Conservation (phyloP, 1,140 invertebrate species). For the Drosophila repleta region DNA sequence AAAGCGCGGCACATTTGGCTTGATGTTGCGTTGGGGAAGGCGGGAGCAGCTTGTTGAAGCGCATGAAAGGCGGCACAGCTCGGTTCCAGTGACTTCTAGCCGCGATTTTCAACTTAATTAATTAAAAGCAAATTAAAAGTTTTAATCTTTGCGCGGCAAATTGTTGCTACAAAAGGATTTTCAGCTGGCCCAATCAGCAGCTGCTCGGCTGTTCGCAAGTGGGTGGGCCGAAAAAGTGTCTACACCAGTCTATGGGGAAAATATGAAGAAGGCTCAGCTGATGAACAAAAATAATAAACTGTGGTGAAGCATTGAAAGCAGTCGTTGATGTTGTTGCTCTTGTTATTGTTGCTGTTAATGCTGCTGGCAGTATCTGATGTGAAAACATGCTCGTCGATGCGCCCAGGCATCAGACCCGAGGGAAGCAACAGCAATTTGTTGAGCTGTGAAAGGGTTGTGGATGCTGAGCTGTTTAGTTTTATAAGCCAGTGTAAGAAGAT, state of each 20-base stretch:
- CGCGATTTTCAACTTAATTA: slow-evolving; percentile 82
- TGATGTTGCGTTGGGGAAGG: slow-evolving; percentile 1
- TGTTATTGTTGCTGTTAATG: not conserved
- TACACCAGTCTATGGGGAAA: slow-evolving; percentile 38
- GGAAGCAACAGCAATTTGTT: slow-evolving; percentile 33
- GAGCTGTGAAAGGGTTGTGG: slow-evolving; percentile 17
- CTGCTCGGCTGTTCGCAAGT: not conserved
- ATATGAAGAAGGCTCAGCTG: slow-evolving; percentile 52
- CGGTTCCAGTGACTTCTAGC: slow-evolving; percentile 72
- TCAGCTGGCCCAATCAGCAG: slow-evolving; percentile 19
- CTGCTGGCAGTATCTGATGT: slow-evolving; percentile 48
- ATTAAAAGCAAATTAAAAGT: slow-evolving; percentile 83
- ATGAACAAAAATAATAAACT: slow-evolving; percentile 82
- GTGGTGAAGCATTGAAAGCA: slow-evolving; percentile 44
- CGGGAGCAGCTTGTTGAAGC: slow-evolving; percentile 38
- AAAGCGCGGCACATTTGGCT: slow-evolving; percentile 11
- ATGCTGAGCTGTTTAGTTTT: slow-evolving; percentile 52
- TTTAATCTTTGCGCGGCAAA: slow-evolving; percentile 76
- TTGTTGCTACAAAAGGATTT: slow-evolving; percentile 68
- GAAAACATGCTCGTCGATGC: slow-evolving; percentile 68
- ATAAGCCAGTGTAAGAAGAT: slow-evolving; percentile 78
- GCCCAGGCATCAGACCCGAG: slow-evolving; percentile 21
- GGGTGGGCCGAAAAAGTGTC: slow-evolving; percentile 38
- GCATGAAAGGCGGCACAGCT: slow-evolving; percentile 37
- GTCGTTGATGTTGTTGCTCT: slow-evolving; percentile 21